phyloP scores from a whole-genome alignment of 2,113 vertebrate genomes.

The Corythaeola cristata region DNA sequence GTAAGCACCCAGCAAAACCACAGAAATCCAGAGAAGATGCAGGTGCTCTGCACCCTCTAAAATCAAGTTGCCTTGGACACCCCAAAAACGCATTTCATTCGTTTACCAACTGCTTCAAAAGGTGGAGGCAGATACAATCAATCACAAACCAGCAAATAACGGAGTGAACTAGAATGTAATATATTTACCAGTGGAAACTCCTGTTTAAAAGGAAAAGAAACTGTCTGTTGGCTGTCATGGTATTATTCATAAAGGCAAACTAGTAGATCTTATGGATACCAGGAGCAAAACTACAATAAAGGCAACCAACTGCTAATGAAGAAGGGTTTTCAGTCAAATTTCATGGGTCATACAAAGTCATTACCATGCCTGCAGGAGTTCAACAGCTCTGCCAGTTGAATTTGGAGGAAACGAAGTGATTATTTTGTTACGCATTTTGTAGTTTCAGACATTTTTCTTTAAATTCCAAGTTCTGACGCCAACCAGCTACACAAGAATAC shows the following conservation, averaged over 20 bases:
- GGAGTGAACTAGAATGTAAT: background rate
- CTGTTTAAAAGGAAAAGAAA: slow-evolving; percentile 21
- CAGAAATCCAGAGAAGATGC: background rate
- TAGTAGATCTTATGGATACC: slow-evolving; percentile 3
- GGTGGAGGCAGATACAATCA: background rate
- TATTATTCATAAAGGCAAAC: slow-evolving; percentile 27
- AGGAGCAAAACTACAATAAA: slow-evolving; percentile 52
- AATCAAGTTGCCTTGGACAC: background rate
- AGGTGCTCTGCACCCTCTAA: background rate
- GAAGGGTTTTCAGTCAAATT: slow-evolving; percentile 64
- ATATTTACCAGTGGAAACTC: slow-evolving; percentile 3
- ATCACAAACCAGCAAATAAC: background rate
- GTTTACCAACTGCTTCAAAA: background rate
- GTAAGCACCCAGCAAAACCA: background rate
- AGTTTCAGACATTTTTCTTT: background rate
- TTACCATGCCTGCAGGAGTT: slow-evolving; percentile 59
- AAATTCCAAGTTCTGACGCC: background rate
- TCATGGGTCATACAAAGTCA: slow-evolving; percentile 64
- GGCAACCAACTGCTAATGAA: slow-evolving; percentile 50
- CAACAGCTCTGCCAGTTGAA: slow-evolving; percentile 44
- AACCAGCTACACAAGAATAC: background rate
- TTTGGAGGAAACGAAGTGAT: slow-evolving; percentile 3
- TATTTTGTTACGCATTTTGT: background rate
- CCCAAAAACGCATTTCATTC: background rate
- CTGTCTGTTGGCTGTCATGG: slow-evolving; percentile 17